These are phyloP conservation scores for Neoseiulus cucumeris DNA, from an alignment of 1,140 invertebrate genomes.

Conservation along the genomic window DNA sequence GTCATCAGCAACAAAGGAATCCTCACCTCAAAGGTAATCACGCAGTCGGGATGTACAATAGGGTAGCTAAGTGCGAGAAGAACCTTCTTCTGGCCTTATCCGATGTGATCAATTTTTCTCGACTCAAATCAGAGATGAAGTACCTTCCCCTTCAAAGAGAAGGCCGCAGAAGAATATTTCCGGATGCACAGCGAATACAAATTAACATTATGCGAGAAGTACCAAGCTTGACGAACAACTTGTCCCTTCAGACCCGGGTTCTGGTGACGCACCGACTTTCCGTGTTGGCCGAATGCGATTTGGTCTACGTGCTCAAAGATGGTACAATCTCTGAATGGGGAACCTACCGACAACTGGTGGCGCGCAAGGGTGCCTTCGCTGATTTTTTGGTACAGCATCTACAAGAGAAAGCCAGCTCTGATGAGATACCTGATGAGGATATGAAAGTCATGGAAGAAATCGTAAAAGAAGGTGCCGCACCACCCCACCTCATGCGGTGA, in stretches of 20 bases:
- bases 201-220: too few relatives aligned
- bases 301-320: conserved; percentile 31
- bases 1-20: conserved; percentile 30
- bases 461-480: conserved; percentile 8
- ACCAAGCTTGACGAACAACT: too few relatives aligned
- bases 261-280: conserved; percentile 28
- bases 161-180: too few relatives aligned
- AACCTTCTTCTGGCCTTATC: too few relatives aligned
- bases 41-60: too few relatives aligned
- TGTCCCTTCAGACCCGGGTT: conserved; percentile 26
- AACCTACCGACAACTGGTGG: conserved; percentile 29
- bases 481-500: background rate
- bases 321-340: conserved; percentile 31
- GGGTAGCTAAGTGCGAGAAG: too few relatives aligned
- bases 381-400: conserved; percentile 26
- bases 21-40: conserved; percentile 27
- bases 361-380: conserved; percentile 26
- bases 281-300: conserved; percentile 29
- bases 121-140: too few relatives aligned
- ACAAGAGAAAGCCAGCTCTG: conserved; percentile 13
- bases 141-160: too few relatives aligned
- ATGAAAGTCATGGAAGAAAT: conserved; percentile 19
- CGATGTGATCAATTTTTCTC: too few relatives aligned
- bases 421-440: conserved; percentile 17
- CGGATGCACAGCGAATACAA: too few relatives aligned